These are phyloP conservation scores for Muscicapa adusta DNA, from an alignment of 2,113 vertebrate species.

Conservation along the genomic window DNA sequence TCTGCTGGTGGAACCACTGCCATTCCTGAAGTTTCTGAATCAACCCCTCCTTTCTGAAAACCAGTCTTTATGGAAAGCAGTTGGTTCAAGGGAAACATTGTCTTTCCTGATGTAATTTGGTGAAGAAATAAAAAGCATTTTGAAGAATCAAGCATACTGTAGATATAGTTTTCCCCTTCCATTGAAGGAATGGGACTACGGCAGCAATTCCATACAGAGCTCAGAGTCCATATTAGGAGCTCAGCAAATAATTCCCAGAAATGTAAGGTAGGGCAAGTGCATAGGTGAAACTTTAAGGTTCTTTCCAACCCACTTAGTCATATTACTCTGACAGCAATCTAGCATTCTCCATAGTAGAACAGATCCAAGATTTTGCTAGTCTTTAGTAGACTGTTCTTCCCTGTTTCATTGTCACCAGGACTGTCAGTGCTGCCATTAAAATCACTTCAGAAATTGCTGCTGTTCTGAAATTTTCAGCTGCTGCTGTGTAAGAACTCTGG, in stretches of 20 bases:
- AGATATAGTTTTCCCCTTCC: background rate
- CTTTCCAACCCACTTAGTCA: background rate
- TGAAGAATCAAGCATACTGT: background rate
- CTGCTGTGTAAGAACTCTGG: background rate
- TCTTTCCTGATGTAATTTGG: background rate
- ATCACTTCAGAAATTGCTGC: background rate
- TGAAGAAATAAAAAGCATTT: background rate
- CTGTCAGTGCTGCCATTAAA: background rate
- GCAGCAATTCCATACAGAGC: background rate
- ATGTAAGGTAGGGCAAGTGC: background rate
- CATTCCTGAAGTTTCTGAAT: background rate
- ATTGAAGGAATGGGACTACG: background rate
- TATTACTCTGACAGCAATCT: background rate
- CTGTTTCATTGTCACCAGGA: background rate
- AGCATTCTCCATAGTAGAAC: accelerated
- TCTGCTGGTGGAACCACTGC: background rate
- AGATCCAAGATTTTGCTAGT: background rate
- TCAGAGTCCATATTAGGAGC: background rate
- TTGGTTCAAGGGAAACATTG: background rate
- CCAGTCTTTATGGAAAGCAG: background rate
- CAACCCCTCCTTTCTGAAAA: background rate
- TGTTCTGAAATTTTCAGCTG: background rate
- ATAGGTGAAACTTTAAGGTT: background rate
- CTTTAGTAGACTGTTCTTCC: background rate
- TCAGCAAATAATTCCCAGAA: background rate